phyloP scores from a whole-genome alignment of 37 sponge, comb jelly and placozoan species.

The Petrosia ficiformis region DNA sequence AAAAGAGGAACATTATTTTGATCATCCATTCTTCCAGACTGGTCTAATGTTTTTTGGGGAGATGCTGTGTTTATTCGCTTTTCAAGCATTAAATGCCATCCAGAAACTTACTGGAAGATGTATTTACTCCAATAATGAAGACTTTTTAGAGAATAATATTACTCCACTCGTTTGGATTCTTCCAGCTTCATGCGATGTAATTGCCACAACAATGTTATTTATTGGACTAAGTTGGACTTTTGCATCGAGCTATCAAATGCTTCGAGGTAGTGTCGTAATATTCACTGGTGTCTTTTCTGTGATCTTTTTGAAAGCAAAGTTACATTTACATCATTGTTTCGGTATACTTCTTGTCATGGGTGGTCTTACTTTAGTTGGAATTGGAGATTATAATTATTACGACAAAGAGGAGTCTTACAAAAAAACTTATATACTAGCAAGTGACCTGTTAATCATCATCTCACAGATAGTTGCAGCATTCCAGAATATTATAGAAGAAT shows the following conservation, averaged over 20 bases:
- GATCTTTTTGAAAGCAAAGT: constrained; percentile 68
- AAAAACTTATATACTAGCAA: too few species aligned
- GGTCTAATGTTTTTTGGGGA: constrained; percentile 92
- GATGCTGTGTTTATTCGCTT: constrained; percentile 74
- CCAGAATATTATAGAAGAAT: too few species aligned
- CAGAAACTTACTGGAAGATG: constrained; percentile 18
- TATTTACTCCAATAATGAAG: constrained; percentile 39
- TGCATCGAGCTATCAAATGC: constrained; percentile 93
- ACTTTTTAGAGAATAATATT: constrained; percentile 80
- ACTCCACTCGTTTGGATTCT: constrained; percentile 87
- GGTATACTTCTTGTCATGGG: constrained; percentile 88
- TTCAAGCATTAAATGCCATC: constrained; percentile 61
- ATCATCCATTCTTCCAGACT: too few species aligned
- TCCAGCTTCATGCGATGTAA: constrained; percentile 89
- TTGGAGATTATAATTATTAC: too few species aligned
- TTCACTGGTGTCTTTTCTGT: constrained; percentile 93
- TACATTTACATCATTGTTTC: constrained; percentile 66
- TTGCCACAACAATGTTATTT: constrained; percentile 83
- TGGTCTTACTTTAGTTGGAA: constrained; percentile 83
- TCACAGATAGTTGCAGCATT: too few species aligned
- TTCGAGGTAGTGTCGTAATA: constrained; percentile 91
- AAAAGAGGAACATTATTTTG: too few species aligned
- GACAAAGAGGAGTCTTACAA: too few species aligned
- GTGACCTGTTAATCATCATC: too few species aligned
- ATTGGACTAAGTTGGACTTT: constrained; percentile 91